These are phyloP conservation scores for Odontophorus gujanensis DNA, from an alignment of 2,113 vertebrate species.

Conservation along the genomic window DNA sequence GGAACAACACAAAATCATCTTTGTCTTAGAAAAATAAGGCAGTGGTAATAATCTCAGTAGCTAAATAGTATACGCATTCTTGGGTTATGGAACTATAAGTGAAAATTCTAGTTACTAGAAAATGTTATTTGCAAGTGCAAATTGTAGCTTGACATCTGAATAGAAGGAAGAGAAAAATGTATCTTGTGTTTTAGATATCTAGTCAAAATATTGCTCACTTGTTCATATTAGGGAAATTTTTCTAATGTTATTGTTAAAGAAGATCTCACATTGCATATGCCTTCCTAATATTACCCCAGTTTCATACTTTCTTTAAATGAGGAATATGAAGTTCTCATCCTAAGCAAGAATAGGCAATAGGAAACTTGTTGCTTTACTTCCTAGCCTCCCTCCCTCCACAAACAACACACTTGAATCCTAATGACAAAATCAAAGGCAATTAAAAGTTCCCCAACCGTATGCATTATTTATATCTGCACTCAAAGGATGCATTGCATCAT, in stretches of 20 bases:
- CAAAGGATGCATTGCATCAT: neutral
- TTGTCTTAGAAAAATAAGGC: neutral
- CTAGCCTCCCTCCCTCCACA: neutral
- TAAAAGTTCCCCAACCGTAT: neutral
- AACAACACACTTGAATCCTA: neutral
- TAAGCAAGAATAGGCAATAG: neutral
- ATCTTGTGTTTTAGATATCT: neutral
- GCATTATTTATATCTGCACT: rapidly evolving
- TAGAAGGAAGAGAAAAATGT: neutral
- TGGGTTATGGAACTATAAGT: neutral
- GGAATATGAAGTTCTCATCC: neutral
- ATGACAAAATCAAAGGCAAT: neutral
- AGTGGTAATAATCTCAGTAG: neutral
- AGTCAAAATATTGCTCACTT: neutral
- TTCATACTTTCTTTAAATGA: neutral
- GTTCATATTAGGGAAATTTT: neutral
- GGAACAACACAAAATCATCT: neutral
- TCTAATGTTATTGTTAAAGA: rapidly evolving
- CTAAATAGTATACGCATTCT: neutral
- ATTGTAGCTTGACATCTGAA: neutral
- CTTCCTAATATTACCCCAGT: neutral
- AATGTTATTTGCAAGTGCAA: neutral
- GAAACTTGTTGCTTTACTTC: neutral
- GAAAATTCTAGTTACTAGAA: neutral
- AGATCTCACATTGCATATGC: neutral